phyloP scores from a whole-genome alignment of 2,888 invertebrate species.

The Cerastis leucographa region DNA sequence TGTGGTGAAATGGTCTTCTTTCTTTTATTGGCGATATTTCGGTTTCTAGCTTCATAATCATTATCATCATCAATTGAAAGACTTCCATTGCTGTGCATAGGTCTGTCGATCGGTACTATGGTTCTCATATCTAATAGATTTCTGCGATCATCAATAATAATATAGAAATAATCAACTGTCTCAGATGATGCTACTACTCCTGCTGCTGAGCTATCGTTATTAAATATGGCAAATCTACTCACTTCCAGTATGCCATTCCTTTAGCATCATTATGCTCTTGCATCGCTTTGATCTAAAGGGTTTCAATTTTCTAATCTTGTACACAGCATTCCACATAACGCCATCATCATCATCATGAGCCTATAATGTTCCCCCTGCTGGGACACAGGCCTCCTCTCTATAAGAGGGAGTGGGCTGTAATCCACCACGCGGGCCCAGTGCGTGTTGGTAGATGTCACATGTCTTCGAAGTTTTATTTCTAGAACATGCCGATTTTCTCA shows the following conservation, averaged over 20 bases:
- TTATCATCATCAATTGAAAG: background rate
- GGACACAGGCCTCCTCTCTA: too few relatives aligned
- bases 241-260: slow-evolving; percentile 1
- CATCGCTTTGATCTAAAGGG: background rate
- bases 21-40: background rate
- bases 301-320: slow-evolving; percentile 3
- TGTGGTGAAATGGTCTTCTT: background rate
- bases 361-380: too few relatives aligned
- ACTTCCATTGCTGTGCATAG: background rate
- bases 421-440: too few relatives aligned
- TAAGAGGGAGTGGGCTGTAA: too few relatives aligned
- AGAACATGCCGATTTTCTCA: too few relatives aligned
- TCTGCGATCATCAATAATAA: background rate
- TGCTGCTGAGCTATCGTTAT: background rate
- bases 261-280: background rate
- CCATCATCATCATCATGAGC: too few relatives aligned
- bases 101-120: background rate
- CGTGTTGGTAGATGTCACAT: too few relatives aligned
- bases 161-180: background rate
- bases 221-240: background rate
- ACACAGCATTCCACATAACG: background rate
- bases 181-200: background rate
- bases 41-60: background rate
- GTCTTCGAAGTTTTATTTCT: too few relatives aligned
- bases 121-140: background rate